Evolutionary conservation across 1,140 invertebrate species (phyloP), one percentile per base, ranked within the genome.

Genomic region (Leptopilina boulardi): DNA sequence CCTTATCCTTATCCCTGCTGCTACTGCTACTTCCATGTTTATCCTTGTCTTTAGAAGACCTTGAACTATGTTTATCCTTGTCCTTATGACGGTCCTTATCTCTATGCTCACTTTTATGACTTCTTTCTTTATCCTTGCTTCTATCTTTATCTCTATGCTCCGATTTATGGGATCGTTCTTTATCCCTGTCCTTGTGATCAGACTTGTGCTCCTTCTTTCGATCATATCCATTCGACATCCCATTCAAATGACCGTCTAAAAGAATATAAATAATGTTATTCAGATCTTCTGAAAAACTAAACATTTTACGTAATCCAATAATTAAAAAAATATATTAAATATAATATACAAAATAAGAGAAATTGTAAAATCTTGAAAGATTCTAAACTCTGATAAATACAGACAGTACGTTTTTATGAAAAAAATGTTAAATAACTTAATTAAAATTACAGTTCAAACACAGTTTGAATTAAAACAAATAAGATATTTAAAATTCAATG

Each of bases 131-230:
- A 21, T 92, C 90, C 38, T 89, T 90, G 73, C 84, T 89, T 21
- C 88, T 87, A 38, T 90, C 91, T 73, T 91, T 91, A 70, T 92
- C 91, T 77, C 87, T 90, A 78, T 92, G 89, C 66, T 92, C 90
- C 5, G 91, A 91, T 76, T 91, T 91, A 70, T 91, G 90, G 71
- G 89, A 90, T 13, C 93, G 91, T 80, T 94, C 93, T 86, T 93
- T 94, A 79, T 94, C 93, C 81, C 93, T 95, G 85, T 94, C 90
- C 54, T 86, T 89, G 72, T 91, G 94, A 23, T 94, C 94, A 8
- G 94, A 94, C 88, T 94, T 95, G 87, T 95, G 94, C 81, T 94
- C 94, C 80, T 94, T 93, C 82, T 94, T 94, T 15, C 93, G 93
- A 51, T 92, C 93, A 83, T 93, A 94, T 73, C 94, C 94, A 88